Percentiles rank a stretch among this genome's conserved stretches.
phyloP scores from a whole-genome alignment of 2,888 invertebrate genomes.

The Cerceris rybyensis region DNA sequence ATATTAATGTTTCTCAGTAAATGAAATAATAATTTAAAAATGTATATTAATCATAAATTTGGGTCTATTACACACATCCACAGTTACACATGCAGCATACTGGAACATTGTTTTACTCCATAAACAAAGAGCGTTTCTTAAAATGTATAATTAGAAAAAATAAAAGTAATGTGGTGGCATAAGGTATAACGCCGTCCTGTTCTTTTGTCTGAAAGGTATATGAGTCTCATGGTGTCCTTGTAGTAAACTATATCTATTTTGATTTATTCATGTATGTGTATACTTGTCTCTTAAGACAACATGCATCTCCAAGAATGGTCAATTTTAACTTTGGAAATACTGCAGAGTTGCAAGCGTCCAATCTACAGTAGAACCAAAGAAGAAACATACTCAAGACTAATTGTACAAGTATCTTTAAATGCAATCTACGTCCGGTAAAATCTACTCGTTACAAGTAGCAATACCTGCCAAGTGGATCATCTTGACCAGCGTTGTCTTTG shows the following conservation, averaged over 20 bases:
- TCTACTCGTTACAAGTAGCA: slow-evolving; percentile 79
- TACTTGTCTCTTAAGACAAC: slow-evolving; percentile 14
- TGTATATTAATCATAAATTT: slow-evolving; percentile 2
- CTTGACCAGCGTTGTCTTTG: slow-evolving; percentile 95
- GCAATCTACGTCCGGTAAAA: slow-evolving; percentile 48
- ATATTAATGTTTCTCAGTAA: neutral
- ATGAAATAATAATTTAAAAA: neutral
- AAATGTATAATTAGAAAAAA: slow-evolving; percentile 21
- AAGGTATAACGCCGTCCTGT: slow-evolving; percentile 17
- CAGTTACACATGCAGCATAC: slow-evolving; percentile 48
- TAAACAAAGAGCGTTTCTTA: slow-evolving; percentile 22
- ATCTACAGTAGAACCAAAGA: slow-evolving; percentile 29
- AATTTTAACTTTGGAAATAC: slow-evolving; percentile 13
- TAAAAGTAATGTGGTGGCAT: slow-evolving; percentile 60
- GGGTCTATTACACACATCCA: slow-evolving; percentile 35
- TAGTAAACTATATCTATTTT: slow-evolving; percentile 3
- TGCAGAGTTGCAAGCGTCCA: slow-evolving; percentile 37
- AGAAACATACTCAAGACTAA: slow-evolving; percentile 42
- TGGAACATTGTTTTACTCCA: slow-evolving; percentile 10
- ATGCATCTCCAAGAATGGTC: slow-evolving; percentile 46
- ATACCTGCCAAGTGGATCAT: slow-evolving; percentile 96
- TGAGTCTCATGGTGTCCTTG: slow-evolving; percentile 9
- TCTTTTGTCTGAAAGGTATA: slow-evolving; percentile 15
- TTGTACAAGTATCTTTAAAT: slow-evolving; percentile 39
- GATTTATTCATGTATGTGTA: neutral